Evolutionary conservation across 2,113 vertebrate species (phyloP), one percentile per base, ranked within the genome.

Genomic region (Campylomormyrus tamandua): DNA sequence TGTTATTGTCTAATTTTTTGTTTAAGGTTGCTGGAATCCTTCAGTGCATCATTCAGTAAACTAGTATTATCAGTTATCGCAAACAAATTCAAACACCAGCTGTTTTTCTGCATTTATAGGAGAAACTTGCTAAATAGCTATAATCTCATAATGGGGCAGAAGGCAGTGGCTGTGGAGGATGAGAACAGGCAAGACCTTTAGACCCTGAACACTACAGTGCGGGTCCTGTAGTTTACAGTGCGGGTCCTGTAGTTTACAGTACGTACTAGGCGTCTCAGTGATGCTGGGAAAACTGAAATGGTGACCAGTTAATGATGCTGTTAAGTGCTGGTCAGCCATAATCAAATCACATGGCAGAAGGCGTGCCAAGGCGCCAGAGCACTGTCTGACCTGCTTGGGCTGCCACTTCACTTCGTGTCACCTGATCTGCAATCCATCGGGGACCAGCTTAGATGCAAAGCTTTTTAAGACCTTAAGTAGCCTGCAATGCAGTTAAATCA

Each of bases 401-500:
- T 87, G 50, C 31, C 13, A 0, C 48, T 86, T 6, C 53, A 42
- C 50, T 21, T 77, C 31, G 56, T 46, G 85, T 74, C 31, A 48
- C 24, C 90, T 88, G 90, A 11, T 39, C 50, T 53, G 50, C 91
- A 53, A 83, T 92, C 45, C n/a, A 89, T 92, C 90, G 90, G 90
- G 93, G 92, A 94, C 90, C 90, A 92, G 92, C 93, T 94, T 92
- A 95, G 94, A 93, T 62, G 62, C 83, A 90, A 91, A 94, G 91
- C 93, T 90, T 93, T 92, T 92, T 90, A 90, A 86, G 87, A 93
- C 91, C 91, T 93, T 94, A 94, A 95, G 94, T 91, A 94, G 92
- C 92, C 92, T 90, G 92, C 94, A 94, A 95, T 94, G 91, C 94
- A 88, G 91, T 95, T 93, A 94, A 94, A 95, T 90, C 94, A 94